These are phyloP conservation scores for Alloscopus bannaensis DNA, from an alignment of 2,888 invertebrate genomes.

Conservation along the genomic window DNA sequence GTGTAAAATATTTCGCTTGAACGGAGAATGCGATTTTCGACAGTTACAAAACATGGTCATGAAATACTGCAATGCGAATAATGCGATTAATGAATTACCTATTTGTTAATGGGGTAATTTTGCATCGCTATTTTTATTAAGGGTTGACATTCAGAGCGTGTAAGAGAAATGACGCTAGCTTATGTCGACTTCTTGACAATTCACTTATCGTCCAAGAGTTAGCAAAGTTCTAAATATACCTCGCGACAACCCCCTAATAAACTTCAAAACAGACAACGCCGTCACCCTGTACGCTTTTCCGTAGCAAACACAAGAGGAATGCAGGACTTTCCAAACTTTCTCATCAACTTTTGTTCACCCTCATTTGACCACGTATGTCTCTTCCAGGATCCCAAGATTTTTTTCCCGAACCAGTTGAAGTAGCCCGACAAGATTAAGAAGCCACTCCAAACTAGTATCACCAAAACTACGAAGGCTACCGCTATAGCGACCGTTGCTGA, in stretches of 20 bases:
- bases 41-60: no score
- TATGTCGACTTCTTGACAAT: no score
- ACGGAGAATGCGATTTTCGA: no score
- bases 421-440: not conserved
- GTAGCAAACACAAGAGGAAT: not conserved
- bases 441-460: no score
- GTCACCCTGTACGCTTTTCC: slow-evolving; percentile 11
- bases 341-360: slow-evolving; percentile 2
- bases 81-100: no score
- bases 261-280: slow-evolving; percentile 19
- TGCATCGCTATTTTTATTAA: no score
- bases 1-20: no score
- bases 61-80: no score
- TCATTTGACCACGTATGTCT: not conserved
- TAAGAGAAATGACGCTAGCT: no score
- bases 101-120: no score
- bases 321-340: slow-evolving; percentile 27
- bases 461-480: no score
- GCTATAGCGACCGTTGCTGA: not conserved
- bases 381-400: slow-evolving; percentile 27
- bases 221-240: slow-evolving; percentile 16
- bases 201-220: not conserved
- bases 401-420: not conserved
- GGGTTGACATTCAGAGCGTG: no score
- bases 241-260: slow-evolving; percentile 15